Evolutionary conservation across 2,797 vertebrate species (phyloP).

Genomic region (Helicolenus hilgendorfi): DNA sequence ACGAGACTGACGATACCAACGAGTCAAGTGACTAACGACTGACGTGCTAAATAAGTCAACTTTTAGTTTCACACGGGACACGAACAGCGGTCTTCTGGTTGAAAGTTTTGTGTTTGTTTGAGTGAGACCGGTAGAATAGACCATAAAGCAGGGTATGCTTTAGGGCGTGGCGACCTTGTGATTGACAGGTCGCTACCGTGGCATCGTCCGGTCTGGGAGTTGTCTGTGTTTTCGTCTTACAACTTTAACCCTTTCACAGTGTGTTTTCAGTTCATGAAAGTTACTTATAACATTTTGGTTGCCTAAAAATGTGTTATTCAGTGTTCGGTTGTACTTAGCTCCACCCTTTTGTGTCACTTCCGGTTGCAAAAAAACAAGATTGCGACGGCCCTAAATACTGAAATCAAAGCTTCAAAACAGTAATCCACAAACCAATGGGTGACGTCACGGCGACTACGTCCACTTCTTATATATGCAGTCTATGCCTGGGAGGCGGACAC

Average conservation of each 20-base stretch:
- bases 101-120: too few species aligned
- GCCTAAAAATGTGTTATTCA: background rate
- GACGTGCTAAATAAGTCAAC: too few species aligned
- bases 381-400: background rate
- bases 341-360: too few species aligned
- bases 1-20: too few species aligned
- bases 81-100: too few species aligned
- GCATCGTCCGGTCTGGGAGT: background rate
- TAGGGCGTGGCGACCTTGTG: too few species aligned
- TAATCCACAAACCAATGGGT: background rate
- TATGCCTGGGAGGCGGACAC: background rate
- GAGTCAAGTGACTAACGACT: too few species aligned
- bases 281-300: background rate
- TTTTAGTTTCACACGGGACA: too few species aligned
- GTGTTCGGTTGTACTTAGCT: background rate
- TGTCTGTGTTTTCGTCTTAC: background rate
- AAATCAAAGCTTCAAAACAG: background rate
- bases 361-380: background rate
- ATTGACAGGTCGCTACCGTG: too few species aligned
- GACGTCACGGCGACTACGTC: background rate
- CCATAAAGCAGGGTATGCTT: too few species aligned
- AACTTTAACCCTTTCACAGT: background rate
- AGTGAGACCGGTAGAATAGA: too few species aligned
- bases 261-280: background rate
- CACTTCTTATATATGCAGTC: background rate